phyloP scores from a whole-genome alignment of 2,888 invertebrate species.

The Glaucopsyche alexis region DNA sequence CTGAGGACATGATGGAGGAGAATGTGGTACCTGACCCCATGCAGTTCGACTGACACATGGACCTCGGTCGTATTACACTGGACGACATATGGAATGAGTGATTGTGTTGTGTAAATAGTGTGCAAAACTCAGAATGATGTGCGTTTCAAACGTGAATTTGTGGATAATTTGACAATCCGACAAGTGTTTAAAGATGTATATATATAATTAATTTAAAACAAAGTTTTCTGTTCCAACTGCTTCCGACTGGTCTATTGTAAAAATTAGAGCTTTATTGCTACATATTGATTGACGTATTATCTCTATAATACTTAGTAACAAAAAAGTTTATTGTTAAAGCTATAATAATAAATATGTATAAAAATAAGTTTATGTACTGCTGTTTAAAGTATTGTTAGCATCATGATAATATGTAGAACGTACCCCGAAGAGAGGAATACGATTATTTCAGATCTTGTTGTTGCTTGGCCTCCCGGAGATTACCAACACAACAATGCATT shows the following conservation, averaged over 20 bases:
- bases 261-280: too few relatives aligned
- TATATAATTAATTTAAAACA: too few relatives aligned
- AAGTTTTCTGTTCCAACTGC: too few relatives aligned
- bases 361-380: neutral
- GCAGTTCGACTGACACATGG: constrained; percentile 44
- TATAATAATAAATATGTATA: neutral
- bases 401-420: neutral
- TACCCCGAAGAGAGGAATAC: too few relatives aligned
- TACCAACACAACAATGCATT: too few relatives aligned
- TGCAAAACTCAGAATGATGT: neutral
- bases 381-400: neutral
- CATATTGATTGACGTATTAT: too few relatives aligned
- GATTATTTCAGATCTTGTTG: too few relatives aligned
- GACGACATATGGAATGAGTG: constrained; percentile 35
- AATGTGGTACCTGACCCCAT: constrained; percentile 28
- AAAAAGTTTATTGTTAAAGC: neutral
- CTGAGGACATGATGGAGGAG: constrained; percentile 32
- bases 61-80: constrained; percentile 36
- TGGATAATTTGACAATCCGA: neutral
- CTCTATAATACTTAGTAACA: neutral
- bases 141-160: neutral
- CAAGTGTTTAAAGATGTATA: too few relatives aligned
- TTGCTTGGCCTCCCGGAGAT: too few relatives aligned
- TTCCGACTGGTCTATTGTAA: too few relatives aligned
- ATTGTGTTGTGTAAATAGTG: constrained; percentile 26